phyloP scores from a whole-genome alignment of 2,888 invertebrate genomes.

The Cordylochernes scorpioides region DNA sequence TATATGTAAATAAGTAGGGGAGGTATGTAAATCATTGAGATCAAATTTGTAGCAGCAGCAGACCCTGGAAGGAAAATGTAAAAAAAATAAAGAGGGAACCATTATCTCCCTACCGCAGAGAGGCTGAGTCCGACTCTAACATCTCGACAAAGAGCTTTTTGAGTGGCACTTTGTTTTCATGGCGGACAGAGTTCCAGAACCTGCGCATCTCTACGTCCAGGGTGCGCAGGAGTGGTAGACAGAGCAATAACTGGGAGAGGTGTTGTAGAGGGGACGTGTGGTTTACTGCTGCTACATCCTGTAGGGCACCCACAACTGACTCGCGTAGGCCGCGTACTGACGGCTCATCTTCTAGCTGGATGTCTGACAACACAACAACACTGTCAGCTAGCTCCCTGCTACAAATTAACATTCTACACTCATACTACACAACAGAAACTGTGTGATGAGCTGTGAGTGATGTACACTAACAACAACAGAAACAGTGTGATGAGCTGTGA shows the following conservation, averaged over 20 bases:
- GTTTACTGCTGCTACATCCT: slow-evolving; percentile 45
- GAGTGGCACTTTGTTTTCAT: slow-evolving; percentile 67
- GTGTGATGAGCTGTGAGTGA: no score
- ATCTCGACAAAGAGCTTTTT: slow-evolving; percentile 50
- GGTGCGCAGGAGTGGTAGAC: slow-evolving; percentile 62
- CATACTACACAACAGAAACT: background rate
- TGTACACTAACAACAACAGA: no score
- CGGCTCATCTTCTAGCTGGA: slow-evolving; percentile 57
- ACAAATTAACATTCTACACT: background rate
- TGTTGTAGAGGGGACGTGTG: slow-evolving; percentile 35
- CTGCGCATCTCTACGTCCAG: slow-evolving; percentile 62
- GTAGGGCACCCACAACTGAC: slow-evolving; percentile 52
- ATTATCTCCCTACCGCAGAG: slow-evolving; percentile 5
- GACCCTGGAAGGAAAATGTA: no score
- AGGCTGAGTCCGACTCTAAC: slow-evolving; percentile 14
- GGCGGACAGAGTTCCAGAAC: slow-evolving; percentile 67
- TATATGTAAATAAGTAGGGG: no score
- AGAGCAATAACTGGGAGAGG: slow-evolving; percentile 41
- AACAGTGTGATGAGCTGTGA: no score
- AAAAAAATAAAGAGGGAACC: no score
- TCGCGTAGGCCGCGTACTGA: slow-evolving; percentile 64
- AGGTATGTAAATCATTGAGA: no score
- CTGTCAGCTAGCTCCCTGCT: background rate
- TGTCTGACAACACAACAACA: slow-evolving; percentile 33
- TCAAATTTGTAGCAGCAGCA: no score